These are phyloP conservation scores for Megalopta genalis DNA, from an alignment of 1,140 invertebrate genomes.

Conservation along the genomic window DNA sequence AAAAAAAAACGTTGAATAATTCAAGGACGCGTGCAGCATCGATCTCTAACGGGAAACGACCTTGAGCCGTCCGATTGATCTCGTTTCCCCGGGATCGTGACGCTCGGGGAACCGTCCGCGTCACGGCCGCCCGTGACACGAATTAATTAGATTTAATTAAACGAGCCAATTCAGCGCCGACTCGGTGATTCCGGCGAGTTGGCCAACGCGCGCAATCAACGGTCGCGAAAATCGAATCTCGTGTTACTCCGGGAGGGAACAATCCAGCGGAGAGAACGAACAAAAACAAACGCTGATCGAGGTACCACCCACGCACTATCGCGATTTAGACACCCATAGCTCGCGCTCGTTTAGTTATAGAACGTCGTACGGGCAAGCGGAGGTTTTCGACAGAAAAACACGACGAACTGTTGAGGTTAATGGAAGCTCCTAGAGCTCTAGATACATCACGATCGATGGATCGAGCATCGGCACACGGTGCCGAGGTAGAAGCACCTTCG, in stretches of 20 bases:
- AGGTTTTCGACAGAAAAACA: conserved; percentile 19
- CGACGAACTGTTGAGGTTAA: neutral
- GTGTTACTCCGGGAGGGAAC: neutral
- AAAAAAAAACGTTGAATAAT: too few relatives aligned
- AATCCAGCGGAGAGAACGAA: too few relatives aligned
- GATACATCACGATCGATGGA: neutral
- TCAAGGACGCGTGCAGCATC: neutral
- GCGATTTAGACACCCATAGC: neutral
- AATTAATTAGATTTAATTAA: conserved; percentile 37
- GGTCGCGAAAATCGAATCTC: neutral
- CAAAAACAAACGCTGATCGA: neutral
- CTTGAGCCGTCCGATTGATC: neutral
- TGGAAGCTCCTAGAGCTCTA: neutral
- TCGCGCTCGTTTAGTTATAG: neutral
- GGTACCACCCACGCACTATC: neutral
- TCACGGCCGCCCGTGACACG: neutral
- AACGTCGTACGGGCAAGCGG: neutral
- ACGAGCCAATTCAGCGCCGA: conserved; percentile 1
- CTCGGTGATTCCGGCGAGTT: conserved; percentile 1
- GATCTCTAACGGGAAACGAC: neutral
- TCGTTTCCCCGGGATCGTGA: neutral
- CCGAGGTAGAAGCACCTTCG: neutral
- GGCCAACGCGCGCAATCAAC: neutral
- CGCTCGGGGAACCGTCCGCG: neutral
- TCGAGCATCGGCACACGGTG: conserved; percentile 15